Conservation (phyloP, 1,140 invertebrate genomes). For the Ostrea denselamellosa region DNA sequence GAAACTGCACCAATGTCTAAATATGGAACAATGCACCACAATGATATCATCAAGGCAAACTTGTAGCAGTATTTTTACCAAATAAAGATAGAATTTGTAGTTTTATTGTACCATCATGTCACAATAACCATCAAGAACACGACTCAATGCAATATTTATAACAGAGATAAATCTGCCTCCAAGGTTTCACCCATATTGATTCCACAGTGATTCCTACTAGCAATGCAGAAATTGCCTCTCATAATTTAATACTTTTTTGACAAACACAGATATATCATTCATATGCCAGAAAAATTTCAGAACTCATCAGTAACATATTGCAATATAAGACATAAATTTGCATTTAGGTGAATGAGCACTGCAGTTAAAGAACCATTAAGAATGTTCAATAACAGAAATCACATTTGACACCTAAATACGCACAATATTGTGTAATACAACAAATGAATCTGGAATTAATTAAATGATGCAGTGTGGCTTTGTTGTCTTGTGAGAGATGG, state of each 20-base stretch:
- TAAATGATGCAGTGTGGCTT: no score
- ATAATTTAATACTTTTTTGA: not conserved
- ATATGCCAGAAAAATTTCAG: not conserved
- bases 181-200: not conserved
- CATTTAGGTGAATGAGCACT: not conserved
- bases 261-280: not conserved
- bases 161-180: not conserved
- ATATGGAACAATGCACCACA: no score
- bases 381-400: not conserved
- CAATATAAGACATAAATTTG: not conserved
- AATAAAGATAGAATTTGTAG: not conserved
- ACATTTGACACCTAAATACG: no score
- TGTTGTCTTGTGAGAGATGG: no score
- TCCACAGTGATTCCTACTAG: not conserved
- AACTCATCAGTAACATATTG: not conserved
- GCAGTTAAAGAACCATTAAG: not conserved
- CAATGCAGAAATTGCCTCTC: not conserved
- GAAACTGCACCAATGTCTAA: no score
- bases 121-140: constrained; percentile 8
- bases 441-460: no score
- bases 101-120: not conserved
- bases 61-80: no score
- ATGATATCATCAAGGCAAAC: no score
- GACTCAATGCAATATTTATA: constrained; percentile 3
- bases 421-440: no score